Evolutionary conservation across 2,888 invertebrate genomes (phyloP).

Genomic region (Dexiosoma caninum): DNA sequence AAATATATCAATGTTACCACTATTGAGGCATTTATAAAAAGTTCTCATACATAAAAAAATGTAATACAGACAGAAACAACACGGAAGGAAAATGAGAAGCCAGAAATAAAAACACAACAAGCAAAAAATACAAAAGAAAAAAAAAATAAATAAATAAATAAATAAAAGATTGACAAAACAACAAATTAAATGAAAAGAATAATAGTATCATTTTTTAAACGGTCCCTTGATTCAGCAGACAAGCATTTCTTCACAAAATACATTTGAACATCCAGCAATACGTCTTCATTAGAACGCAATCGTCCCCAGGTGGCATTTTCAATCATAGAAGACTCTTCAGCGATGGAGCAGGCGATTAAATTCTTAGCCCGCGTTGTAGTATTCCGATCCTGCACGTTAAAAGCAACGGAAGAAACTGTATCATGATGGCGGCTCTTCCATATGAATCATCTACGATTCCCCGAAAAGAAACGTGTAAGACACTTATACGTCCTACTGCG

Average conservation of each 20-base stretch:
- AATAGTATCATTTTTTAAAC: conserved; percentile 45
- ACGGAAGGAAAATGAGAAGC: not conserved
- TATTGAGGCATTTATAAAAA: conserved; percentile 28
- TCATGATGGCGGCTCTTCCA: too few species aligned
- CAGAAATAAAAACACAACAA: conserved; percentile 12
- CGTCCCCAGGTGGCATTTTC: too few species aligned
- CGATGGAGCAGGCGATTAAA: too few species aligned
- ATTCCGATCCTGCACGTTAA: too few species aligned
- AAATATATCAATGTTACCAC: conserved; percentile 35
- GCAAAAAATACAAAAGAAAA: too few species aligned
- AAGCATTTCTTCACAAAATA: not conserved
- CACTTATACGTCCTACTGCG: too few species aligned
- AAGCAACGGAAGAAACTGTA: too few species aligned
- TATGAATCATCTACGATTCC: too few species aligned
- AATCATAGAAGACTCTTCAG: too few species aligned
- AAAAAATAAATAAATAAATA: conserved; percentile 1
- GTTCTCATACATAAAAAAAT: not conserved
- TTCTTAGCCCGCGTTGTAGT: too few species aligned
- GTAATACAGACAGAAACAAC: not conserved
- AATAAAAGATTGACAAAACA: not conserved
- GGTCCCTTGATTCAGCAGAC: conserved; percentile 5
- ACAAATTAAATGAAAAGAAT: conserved; percentile 14
- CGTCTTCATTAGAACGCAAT: not conserved
- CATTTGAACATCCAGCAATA: not conserved
- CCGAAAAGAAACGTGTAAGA: too few species aligned